Conservation (phyloP, 2,113 vertebrate genomes). For the Bucco capensis region DNA sequence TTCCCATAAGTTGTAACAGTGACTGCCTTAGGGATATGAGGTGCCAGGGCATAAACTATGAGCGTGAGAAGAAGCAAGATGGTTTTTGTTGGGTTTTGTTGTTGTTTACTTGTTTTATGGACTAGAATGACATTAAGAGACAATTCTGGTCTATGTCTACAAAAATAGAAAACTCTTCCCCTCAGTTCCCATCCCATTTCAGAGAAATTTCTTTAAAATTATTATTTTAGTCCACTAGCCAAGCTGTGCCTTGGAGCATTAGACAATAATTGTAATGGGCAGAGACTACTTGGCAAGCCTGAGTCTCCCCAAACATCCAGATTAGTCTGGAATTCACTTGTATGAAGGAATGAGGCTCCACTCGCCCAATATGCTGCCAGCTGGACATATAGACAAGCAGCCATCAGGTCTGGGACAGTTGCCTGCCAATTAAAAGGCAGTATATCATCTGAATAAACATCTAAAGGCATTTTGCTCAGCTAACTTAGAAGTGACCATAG, state of each 20-base stretch:
- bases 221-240: neutral
- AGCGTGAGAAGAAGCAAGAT: neutral
- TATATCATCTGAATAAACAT: neutral
- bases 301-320: neutral
- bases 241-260: conserved; percentile 6
- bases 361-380: neutral
- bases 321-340: neutral
- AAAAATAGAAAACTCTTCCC: neutral
- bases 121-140: neutral
- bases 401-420: neutral
- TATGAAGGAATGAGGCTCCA: neutral
- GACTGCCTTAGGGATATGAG: neutral
- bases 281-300: neutral
- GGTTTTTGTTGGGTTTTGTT: neutral
- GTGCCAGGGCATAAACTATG: neutral
- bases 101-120: neutral
- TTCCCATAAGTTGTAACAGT: neutral
- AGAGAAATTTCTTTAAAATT: neutral
- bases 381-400: neutral
- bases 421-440: neutral
- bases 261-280: neutral
- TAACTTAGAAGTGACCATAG: neutral
- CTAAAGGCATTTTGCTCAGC: neutral
- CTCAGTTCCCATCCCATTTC: neutral
- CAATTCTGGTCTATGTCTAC: neutral